These are phyloP conservation scores for Mergus octosetaceus DNA, from an alignment of 2,797 vertebrate genomes.

Conservation along the genomic window DNA sequence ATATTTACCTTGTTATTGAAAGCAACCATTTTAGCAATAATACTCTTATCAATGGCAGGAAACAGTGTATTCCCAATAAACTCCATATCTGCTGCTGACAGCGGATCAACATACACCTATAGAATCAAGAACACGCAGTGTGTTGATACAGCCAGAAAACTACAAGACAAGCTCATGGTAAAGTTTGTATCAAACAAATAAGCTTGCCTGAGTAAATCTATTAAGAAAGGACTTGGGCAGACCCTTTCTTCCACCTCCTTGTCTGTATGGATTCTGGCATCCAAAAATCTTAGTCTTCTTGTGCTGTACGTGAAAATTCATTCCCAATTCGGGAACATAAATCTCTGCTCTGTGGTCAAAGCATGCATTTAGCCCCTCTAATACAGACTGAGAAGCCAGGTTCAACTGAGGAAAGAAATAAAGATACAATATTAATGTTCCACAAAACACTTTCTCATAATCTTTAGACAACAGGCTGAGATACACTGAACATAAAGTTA, in stretches of 20 bases:
- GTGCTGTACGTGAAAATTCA: conserved; percentile 94
- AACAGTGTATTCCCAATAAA: conserved; percentile 91
- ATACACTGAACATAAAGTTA: neutral
- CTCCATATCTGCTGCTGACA: conserved; percentile 92
- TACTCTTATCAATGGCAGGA: conserved; percentile 85
- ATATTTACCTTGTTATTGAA: conserved; percentile 90
- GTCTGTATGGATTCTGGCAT: conserved; percentile 96
- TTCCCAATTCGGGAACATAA: conserved; percentile 91
- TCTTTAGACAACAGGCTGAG: neutral
- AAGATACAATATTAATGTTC: neutral
- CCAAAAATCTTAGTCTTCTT: conserved; percentile 95
- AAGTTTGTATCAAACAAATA: neutral
- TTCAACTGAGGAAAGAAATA: conserved; percentile 81
- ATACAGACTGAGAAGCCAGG: conserved; percentile 94
- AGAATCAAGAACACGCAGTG: neutral
- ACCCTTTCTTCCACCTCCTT: conserved; percentile 96
- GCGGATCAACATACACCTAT: conserved; percentile 94
- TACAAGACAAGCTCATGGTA: neutral
- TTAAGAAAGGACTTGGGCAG: conserved; percentile 97
- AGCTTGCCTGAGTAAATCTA: conserved; percentile 92
- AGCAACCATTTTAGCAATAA: conserved; percentile 92
- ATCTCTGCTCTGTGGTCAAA: conserved; percentile 97
- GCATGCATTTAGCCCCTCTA: conserved; percentile 97
- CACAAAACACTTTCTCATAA: neutral
- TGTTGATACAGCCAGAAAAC: neutral